These are phyloP conservation scores for Brachymystax lenok DNA, from an alignment of 2,797 vertebrate genomes.

Conservation along the genomic window DNA sequence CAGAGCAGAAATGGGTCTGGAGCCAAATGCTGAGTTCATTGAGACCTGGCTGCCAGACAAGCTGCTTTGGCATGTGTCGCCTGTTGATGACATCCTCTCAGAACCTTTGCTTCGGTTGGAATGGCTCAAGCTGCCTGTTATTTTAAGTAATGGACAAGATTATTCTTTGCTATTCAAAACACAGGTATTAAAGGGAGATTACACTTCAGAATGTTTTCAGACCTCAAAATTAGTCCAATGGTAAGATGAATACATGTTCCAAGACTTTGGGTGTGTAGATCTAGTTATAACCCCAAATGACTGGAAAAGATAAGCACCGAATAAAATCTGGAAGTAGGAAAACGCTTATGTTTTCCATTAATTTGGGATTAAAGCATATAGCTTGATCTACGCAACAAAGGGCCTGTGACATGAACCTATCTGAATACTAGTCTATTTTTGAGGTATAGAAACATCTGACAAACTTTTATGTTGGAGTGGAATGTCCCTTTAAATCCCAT, in stretches of 20 bases:
- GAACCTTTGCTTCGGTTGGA: conserved; percentile 32
- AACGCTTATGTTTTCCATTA: no score
- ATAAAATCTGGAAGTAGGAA: no score
- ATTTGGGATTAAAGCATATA: neutral
- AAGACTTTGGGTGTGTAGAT: no score
- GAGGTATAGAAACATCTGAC: neutral
- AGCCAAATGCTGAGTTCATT: conserved; percentile 48
- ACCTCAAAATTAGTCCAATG: neutral
- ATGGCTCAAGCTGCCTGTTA: conserved; percentile 38
- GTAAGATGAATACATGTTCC: no score
- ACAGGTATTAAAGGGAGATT: neutral
- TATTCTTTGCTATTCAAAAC: neutral
- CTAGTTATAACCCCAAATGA: no score
- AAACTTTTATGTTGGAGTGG: neutral
- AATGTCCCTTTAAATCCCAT: neutral
- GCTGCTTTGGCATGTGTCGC: conserved; percentile 42
- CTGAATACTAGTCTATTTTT: neutral
- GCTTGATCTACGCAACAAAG: neutral
- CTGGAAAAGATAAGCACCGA: no score
- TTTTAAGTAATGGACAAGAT: conserved; percentile 11
- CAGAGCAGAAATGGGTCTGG: conserved; percentile 57
- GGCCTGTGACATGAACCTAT: neutral
- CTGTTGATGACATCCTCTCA: conserved; percentile 40
- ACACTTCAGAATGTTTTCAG: neutral
- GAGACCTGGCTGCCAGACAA: conserved; percentile 50